phyloP scores from a whole-genome alignment of 2,113 vertebrate genomes.

The Phyllopteryx taeniolatus region DNA sequence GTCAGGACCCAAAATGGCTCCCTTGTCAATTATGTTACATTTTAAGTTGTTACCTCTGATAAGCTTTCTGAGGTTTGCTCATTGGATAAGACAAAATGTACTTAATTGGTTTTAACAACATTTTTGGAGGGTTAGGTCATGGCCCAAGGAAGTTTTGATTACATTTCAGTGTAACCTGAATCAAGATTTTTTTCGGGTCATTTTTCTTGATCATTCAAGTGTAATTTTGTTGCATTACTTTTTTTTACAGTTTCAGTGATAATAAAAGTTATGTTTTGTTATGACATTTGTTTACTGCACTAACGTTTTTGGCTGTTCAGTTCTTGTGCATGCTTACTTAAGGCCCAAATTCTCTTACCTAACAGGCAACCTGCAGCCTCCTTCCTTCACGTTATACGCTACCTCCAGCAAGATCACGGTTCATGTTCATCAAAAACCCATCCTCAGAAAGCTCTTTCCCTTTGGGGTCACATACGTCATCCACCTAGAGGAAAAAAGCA shows the following conservation, averaged over 20 bases:
- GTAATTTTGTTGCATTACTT: too few species aligned
- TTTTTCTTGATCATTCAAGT: neutral
- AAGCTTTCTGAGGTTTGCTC: neutral
- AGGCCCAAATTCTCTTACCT: neutral
- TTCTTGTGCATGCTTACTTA: neutral
- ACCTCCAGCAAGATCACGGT: constrained; percentile 55
- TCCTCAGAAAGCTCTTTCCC: constrained; percentile 47
- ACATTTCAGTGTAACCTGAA: neutral
- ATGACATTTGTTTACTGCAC: neutral
- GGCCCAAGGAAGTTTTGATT: neutral
- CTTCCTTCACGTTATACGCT: constrained; percentile 57
- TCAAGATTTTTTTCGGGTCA: neutral
- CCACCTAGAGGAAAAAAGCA: constrained; percentile 45
- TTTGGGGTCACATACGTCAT: constrained; percentile 56
- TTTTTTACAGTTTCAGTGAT: neutral
- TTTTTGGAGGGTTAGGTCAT: neutral
- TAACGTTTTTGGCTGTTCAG: neutral
- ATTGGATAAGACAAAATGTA: neutral
- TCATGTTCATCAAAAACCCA: constrained; percentile 51
- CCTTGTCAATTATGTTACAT: too few species aligned
- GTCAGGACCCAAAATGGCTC: too few species aligned
- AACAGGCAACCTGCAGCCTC: constrained; percentile 57
- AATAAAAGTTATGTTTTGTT: neutral
- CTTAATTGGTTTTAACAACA: neutral
- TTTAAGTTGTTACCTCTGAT: neutral